Evolutionary conservation across 1,140 invertebrate species (phyloP).

Genomic region (Tribolium castaneum): DNA sequence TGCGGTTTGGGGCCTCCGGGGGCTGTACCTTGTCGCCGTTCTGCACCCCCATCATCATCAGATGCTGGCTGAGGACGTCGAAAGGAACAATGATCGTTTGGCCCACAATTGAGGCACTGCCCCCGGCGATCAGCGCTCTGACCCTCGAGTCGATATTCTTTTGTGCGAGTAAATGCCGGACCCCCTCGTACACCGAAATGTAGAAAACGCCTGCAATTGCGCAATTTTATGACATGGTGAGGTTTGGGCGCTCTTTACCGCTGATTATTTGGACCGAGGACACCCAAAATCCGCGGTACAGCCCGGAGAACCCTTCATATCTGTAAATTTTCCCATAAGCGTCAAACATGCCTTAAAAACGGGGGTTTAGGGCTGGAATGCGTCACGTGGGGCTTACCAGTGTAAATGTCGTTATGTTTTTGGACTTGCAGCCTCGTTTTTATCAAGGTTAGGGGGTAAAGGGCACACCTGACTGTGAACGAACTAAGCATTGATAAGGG

Average conservation of each 20-base stretch:
- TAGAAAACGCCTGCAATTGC: slow-evolving; percentile 85
- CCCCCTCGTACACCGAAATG: slow-evolving; percentile 95
- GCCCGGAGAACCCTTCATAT: slow-evolving; percentile 86
- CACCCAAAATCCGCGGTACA: slow-evolving; percentile 97
- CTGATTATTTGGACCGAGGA: slow-evolving; percentile 80
- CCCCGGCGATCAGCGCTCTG: slow-evolving; percentile 84
- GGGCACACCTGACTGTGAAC: slow-evolving; percentile 86
- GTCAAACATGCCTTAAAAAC: slow-evolving; percentile 82
- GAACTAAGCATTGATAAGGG: slow-evolving; percentile 90
- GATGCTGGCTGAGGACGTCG: slow-evolving; percentile 95
- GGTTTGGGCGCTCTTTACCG: slow-evolving; percentile 54
- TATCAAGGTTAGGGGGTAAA: slow-evolving; percentile 97
- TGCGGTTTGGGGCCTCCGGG: not conserved
- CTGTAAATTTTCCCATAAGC: slow-evolving; percentile 90
- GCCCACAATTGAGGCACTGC: slow-evolving; percentile 89
- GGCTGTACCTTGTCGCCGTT: slow-evolving; percentile 52
- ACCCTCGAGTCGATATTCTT: slow-evolving; percentile 72
- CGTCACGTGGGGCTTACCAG: slow-evolving; percentile 66
- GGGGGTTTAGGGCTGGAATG: not conserved
- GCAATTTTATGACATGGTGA: not conserved
- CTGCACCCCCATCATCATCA: slow-evolving; percentile 88
- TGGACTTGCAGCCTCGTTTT: slow-evolving; percentile 96
- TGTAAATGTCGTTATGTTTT: slow-evolving; percentile 85
- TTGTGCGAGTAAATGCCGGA: slow-evolving; percentile 81
- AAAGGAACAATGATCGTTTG: slow-evolving; percentile 97